These are phyloP conservation scores for Dermochelys coriacea DNA, from an alignment of 2,797 vertebrate species.

Conservation along the genomic window DNA sequence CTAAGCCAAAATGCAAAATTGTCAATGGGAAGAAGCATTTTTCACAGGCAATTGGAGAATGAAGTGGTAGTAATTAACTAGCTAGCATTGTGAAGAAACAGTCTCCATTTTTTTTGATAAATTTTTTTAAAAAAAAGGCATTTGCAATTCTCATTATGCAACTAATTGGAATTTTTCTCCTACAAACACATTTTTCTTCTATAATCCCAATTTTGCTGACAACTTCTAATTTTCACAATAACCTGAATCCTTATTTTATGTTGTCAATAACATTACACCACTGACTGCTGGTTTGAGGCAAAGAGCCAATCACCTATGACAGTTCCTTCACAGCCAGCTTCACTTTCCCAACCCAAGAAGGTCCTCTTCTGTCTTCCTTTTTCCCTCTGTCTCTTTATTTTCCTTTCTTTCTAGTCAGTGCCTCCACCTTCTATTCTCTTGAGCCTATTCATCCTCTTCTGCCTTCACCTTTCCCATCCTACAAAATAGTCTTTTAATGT, in stretches of 20 bases:
- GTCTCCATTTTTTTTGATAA: constrained; percentile 6
- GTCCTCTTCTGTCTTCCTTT: not conserved
- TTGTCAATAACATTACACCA: not conserved
- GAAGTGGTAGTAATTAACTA: constrained; percentile 19
- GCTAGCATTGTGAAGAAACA: not conserved
- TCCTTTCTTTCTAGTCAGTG: not conserved
- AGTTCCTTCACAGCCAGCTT: not conserved
- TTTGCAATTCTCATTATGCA: not conserved
- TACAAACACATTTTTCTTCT: not conserved
- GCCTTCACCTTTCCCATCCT: not conserved
- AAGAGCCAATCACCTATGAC: not conserved
- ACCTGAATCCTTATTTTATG: not conserved
- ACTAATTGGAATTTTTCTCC: not conserved
- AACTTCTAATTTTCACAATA: constrained; percentile 17
- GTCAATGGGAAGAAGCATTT: not conserved
- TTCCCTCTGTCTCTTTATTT: not conserved
- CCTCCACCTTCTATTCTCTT: not conserved
- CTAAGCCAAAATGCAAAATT: not conserved
- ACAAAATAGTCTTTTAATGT: too few species aligned
- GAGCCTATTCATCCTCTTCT: not conserved
- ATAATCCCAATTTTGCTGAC: constrained; percentile 27
- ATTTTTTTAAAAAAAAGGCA: constrained; percentile 15
- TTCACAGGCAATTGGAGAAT: not conserved
- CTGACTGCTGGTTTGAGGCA: not conserved
- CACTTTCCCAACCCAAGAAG: not conserved